Percentiles rank a stretch among this genome's conserved stretches.
phyloP scores from a whole-genome alignment of 2,888 invertebrate species.

The Ariolimax columbianus region DNA sequence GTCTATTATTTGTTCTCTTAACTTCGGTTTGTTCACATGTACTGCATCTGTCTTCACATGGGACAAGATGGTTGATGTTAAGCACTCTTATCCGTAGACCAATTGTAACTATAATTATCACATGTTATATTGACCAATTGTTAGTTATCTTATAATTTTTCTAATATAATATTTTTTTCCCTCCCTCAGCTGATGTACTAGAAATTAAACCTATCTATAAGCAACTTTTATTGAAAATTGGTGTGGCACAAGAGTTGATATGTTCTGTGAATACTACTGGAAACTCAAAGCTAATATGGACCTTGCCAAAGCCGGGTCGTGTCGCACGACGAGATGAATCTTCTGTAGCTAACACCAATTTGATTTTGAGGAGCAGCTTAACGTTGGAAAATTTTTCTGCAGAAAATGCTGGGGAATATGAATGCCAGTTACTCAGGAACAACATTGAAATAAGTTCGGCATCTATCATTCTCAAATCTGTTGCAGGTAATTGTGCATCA shows the following conservation, averaged over 20 bases:
- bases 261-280: slow-evolving; percentile 32
- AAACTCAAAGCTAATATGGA: neutral
- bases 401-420: neutral
- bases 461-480: neutral
- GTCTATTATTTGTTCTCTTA: too few species aligned
- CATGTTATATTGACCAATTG: too few species aligned
- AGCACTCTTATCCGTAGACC: too few species aligned
- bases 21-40: too few species aligned
- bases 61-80: too few species aligned
- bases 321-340: neutral
- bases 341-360: neutral
- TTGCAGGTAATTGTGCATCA: neutral
- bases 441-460: neutral
- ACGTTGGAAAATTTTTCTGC: neutral
- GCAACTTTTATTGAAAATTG: neutral
- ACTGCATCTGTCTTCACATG: too few species aligned
- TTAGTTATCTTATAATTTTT: too few species aligned
- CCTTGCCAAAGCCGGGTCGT: neutral
- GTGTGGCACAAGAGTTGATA: slow-evolving; percentile 5
- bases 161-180: too few species aligned
- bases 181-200: neutral
- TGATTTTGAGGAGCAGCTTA: neutral
- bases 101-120: too few species aligned
- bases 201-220: neutral
- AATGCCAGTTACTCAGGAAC: neutral